phyloP scores from a whole-genome alignment of 2,888 invertebrate species.

The Lithosia quadra region DNA sequence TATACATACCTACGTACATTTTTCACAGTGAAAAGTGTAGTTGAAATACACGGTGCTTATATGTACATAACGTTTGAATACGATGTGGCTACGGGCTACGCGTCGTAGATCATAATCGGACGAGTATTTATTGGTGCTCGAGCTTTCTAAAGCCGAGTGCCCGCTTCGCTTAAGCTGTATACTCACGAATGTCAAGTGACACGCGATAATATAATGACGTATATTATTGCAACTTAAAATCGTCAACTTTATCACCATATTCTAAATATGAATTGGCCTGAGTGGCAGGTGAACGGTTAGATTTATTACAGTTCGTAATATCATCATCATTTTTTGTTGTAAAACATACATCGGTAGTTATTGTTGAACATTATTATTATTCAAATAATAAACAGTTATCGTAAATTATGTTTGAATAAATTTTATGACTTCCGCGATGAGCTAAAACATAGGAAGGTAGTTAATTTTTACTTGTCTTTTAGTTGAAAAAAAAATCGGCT shows the following conservation, averaged over 20 bases:
- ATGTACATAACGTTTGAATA: slow-evolving; percentile 51
- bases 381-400: slow-evolving; percentile 37
- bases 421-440: slow-evolving; percentile 29
- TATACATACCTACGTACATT: background rate
- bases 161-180: slow-evolving; percentile 60
- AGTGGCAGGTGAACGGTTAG: slow-evolving; percentile 63
- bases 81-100: slow-evolving; percentile 83
- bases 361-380: background rate
- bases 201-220: slow-evolving; percentile 65
- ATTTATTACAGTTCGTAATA: slow-evolving; percentile 54
- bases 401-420: slow-evolving; percentile 28
- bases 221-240: slow-evolving; percentile 63
- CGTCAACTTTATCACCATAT: slow-evolving; percentile 53
- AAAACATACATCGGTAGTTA: slow-evolving; percentile 29
- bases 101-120: slow-evolving; percentile 86
- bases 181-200: slow-evolving; percentile 74
- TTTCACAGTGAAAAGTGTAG: slow-evolving; percentile 13
- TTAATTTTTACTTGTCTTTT: slow-evolving; percentile 6
- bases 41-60: slow-evolving; percentile 19
- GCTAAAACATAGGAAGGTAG: background rate
- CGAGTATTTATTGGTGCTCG: slow-evolving; percentile 82
- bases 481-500: background rate
- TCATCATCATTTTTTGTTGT: slow-evolving; percentile 31
- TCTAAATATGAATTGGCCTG: slow-evolving; percentile 59
- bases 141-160: slow-evolving; percentile 75